Evolutionary conservation across 2,888 invertebrate genomes (phyloP).

Genomic region (Bursaphelenchus okinawaensis): DNA sequence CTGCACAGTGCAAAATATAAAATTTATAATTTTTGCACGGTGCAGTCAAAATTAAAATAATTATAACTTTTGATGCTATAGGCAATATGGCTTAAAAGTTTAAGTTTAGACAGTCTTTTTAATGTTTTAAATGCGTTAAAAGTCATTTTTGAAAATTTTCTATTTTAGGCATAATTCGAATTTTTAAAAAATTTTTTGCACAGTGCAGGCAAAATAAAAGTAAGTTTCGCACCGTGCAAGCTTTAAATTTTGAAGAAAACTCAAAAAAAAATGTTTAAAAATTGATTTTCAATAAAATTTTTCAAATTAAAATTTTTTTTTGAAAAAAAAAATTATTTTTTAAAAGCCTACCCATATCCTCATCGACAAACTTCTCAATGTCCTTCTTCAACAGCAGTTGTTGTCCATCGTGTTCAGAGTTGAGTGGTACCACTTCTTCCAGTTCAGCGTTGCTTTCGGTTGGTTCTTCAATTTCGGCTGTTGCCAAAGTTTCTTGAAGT

Average conservation of each 20-base stretch:
- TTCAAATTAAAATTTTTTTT: not conserved
- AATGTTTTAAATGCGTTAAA: too few species aligned
- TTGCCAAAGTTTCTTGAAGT: slow-evolving; percentile 16
- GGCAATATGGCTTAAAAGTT: too few species aligned
- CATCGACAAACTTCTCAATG: slow-evolving; percentile 46
- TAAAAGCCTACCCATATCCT: slow-evolving; percentile 42
- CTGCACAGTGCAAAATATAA: not conserved
- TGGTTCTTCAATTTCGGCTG: slow-evolving; percentile 1
- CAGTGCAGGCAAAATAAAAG: too few species aligned
- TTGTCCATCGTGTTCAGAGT: slow-evolving; percentile 23
- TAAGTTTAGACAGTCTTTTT: too few species aligned
- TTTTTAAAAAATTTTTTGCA: not conserved
- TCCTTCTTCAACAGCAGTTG: slow-evolving; percentile 53
- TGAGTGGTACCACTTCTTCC: slow-evolving; percentile 29
- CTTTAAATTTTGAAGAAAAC: too few species aligned
- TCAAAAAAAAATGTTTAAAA: not conserved
- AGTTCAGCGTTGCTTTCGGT: slow-evolving; percentile 18
- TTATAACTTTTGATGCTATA: too few species aligned
- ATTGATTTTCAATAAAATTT: not conserved
- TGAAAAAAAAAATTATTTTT: not conserved
- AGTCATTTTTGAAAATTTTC: too few species aligned
- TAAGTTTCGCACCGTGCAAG: too few species aligned
- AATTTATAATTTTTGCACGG: not conserved
- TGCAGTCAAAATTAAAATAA: not conserved
- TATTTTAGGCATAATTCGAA: not conserved